Percentiles rank a stretch among this genome's conserved stretches.
phyloP scores from a whole-genome alignment of 2,113 vertebrate genomes.

The Sander lucioperca region DNA sequence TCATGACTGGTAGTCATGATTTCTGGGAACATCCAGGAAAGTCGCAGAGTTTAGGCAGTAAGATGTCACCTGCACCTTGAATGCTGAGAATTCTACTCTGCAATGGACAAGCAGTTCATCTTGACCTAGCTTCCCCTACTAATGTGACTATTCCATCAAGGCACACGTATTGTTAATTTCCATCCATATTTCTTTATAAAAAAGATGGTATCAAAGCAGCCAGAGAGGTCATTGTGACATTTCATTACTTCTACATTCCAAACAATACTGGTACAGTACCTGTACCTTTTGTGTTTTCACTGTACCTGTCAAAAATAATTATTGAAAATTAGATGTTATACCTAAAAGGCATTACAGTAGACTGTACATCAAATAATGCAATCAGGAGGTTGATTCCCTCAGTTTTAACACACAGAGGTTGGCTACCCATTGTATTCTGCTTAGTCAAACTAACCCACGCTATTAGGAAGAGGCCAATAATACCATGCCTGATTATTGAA shows the following conservation, averaged over 20 bases:
- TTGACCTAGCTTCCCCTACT: background rate
- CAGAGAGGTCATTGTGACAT: slow-evolving; percentile 17
- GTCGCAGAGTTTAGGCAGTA: slow-evolving; percentile 2
- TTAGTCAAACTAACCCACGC: no score
- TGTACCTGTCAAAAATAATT: background rate
- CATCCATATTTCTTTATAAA: background rate
- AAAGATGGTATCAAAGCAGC: background rate
- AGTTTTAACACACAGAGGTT: background rate
- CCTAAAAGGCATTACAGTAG: background rate
- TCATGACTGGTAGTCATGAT: background rate
- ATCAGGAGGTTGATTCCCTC: background rate
- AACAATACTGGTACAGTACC: background rate
- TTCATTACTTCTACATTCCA: background rate
- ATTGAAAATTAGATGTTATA: background rate
- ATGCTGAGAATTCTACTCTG: background rate
- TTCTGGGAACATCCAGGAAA: slow-evolving; percentile 8
- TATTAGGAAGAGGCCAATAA: background rate
- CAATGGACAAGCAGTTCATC: slow-evolving; percentile 7
- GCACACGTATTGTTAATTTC: slow-evolving; percentile 9
- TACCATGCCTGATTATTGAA: background rate
- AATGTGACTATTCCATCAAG: background rate
- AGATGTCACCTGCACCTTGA: background rate
- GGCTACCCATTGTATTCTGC: background rate
- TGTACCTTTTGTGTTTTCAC: background rate
- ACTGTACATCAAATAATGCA: background rate